phyloP scores from a whole-genome alignment of 2,797 vertebrate species.

The Rhadinocentrus ornatus region DNA sequence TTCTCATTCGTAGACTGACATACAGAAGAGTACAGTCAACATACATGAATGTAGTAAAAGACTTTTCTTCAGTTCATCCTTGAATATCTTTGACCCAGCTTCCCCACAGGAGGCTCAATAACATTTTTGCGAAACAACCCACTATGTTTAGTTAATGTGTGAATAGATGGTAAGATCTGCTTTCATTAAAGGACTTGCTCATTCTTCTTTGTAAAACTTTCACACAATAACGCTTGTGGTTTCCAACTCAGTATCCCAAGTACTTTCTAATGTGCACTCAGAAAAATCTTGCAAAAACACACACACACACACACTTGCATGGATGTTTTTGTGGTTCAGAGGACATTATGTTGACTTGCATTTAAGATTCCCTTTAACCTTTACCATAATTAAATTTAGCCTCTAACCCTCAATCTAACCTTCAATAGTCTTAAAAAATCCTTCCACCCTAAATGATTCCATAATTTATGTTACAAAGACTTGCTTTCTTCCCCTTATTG shows the following conservation, averaged over 20 bases:
- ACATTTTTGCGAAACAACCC: conserved; percentile 5
- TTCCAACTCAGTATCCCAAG: conserved; percentile 9
- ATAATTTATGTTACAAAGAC: background rate
- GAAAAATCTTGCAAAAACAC: background rate
- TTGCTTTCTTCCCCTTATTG: conserved; percentile 11
- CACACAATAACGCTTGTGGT: background rate
- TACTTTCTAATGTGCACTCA: conserved; percentile 5
- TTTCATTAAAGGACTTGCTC: background rate
- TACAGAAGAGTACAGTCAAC: conserved; percentile 35
- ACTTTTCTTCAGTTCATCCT: background rate
- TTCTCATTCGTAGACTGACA: conserved; percentile 52
- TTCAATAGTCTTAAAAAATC: background rate
- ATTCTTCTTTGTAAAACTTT: conserved; percentile 19
- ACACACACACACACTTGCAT: conserved; percentile 29
- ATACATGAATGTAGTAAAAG: conserved; percentile 14
- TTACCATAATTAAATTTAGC: background rate
- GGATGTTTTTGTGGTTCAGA: background rate
- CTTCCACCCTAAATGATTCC: background rate
- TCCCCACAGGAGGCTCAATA: conserved; percentile 10
- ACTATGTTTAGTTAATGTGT: conserved; percentile 1
- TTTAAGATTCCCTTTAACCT: background rate
- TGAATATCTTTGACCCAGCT: conserved; percentile 23
- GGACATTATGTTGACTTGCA: background rate
- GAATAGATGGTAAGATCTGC: background rate
- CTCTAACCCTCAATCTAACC: background rate